These are phyloP conservation scores for Rhabdornis inornatus DNA, from an alignment of 2,113 vertebrate species.

Conservation along the genomic window DNA sequence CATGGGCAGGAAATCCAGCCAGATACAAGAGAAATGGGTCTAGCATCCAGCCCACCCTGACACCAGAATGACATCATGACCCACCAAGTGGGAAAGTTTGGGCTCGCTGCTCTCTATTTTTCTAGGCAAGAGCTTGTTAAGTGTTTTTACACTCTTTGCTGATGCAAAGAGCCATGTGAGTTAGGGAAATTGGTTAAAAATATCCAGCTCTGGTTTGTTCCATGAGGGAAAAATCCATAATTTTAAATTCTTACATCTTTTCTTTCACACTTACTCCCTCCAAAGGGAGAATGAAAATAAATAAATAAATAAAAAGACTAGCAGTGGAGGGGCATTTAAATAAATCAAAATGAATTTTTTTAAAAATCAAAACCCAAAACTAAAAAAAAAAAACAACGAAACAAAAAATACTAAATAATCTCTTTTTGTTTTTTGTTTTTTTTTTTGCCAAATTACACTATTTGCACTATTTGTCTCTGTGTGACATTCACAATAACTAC, in stretches of 20 bases:
- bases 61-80: neutral
- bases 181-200: slow-evolving; percentile 4
- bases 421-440: neutral
- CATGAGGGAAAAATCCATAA: neutral
- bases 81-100: neutral
- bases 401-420: too few species aligned
- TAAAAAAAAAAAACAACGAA: neutral
- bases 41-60: neutral
- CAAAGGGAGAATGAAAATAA: neutral
- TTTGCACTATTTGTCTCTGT: neutral
- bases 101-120: neutral
- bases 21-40: neutral
- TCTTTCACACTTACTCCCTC: neutral
- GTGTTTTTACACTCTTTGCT: slow-evolving; percentile 3
- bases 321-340: rapidly evolving
- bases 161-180: neutral
- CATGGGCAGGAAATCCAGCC: neutral
- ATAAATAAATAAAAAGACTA: neutral
- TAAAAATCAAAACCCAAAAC: neutral
- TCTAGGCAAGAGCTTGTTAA: slow-evolving; percentile 3
- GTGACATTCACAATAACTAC: neutral
- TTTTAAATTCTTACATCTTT: neutral
- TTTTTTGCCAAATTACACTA: neutral
- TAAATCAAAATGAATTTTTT: neutral
- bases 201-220: neutral